These are phyloP conservation scores for Hemicrepidius hirtus DNA, from an alignment of 2,888 invertebrate species.

Conservation along the genomic window DNA sequence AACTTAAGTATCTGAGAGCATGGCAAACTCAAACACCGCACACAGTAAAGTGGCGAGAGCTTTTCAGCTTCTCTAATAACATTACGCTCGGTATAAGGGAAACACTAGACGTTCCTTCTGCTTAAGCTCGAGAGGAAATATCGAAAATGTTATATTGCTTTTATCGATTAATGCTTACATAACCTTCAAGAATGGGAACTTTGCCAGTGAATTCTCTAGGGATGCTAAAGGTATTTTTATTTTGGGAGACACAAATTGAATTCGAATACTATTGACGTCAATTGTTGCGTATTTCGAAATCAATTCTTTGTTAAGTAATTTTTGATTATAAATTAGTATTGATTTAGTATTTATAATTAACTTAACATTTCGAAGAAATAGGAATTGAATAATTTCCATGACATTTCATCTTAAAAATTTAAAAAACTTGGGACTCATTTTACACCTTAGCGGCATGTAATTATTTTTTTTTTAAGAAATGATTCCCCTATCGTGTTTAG, in stretches of 20 bases:
- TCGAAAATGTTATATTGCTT: constrained; percentile 37
- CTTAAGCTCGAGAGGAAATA: constrained; percentile 27
- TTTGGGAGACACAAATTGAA: neutral
- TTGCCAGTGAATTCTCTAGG: constrained; percentile 5
- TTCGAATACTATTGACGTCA: neutral
- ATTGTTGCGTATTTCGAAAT: neutral
- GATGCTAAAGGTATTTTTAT: neutral
- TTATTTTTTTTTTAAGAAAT: no score
- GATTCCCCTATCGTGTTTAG: no score
- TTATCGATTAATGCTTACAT: constrained; percentile 27
- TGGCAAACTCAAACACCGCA: constrained; percentile 42
- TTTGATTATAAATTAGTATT: no score
- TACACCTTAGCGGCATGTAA: no score
- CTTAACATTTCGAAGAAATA: no score
- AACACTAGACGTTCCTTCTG: constrained; percentile 37
- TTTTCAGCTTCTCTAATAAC: constrained; percentile 39
- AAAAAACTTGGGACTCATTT: no score
- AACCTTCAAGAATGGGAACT: constrained; percentile 16
- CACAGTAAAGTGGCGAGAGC: constrained; percentile 35
- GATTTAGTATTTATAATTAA: no score
- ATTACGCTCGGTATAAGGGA: constrained; percentile 38
- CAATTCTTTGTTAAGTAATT: no score
- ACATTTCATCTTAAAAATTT: no score
- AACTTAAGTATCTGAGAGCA: constrained; percentile 43
- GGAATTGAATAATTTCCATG: no score